Conservation (phyloP, 2,888 invertebrate species). For the Malacosoma neustria region DNA sequence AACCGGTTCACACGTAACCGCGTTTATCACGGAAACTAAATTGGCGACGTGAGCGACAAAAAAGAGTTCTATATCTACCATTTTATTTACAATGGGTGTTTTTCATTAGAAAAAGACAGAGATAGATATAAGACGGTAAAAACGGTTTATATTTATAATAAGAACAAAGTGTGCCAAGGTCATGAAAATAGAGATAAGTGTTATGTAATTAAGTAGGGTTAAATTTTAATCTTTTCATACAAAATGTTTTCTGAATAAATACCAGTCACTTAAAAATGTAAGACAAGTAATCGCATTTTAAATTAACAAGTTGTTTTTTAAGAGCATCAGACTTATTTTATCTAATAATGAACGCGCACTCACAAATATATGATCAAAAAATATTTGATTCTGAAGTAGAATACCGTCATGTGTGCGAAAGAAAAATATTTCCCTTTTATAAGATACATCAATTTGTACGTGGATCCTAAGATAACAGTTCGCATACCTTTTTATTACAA, state of each 20-base stretch:
- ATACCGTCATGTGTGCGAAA: not conserved
- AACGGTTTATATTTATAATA: not conserved
- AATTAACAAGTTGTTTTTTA: too few species aligned
- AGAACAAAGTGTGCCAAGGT: not conserved
- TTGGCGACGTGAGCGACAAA: not conserved
- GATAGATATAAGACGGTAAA: not conserved
- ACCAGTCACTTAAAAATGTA: too few species aligned
- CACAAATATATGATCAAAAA: too few species aligned
- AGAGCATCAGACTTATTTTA: too few species aligned
- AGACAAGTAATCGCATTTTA: too few species aligned
- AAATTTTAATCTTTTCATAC: not conserved
- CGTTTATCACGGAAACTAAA: not conserved
- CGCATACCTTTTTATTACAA: slow-evolving; percentile 9
- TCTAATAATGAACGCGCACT: too few species aligned
- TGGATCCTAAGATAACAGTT: slow-evolving; percentile 22
- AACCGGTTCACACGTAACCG: not conserved
- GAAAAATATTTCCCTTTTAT: not conserved
- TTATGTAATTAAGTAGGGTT: not conserved
- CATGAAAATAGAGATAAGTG: not conserved
- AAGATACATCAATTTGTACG: slow-evolving; percentile 13
- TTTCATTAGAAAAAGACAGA: not conserved
- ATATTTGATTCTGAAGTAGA: too few species aligned
- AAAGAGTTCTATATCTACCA: not conserved
- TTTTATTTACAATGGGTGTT: not conserved
- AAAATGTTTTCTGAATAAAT: too few species aligned